A percentile compares a stretch with the other conserved stretches of the same genome.
These are phyloP conservation scores for Calameuta idolon DNA, from an alignment of 2,888 invertebrate genomes.

Conservation along the genomic window DNA sequence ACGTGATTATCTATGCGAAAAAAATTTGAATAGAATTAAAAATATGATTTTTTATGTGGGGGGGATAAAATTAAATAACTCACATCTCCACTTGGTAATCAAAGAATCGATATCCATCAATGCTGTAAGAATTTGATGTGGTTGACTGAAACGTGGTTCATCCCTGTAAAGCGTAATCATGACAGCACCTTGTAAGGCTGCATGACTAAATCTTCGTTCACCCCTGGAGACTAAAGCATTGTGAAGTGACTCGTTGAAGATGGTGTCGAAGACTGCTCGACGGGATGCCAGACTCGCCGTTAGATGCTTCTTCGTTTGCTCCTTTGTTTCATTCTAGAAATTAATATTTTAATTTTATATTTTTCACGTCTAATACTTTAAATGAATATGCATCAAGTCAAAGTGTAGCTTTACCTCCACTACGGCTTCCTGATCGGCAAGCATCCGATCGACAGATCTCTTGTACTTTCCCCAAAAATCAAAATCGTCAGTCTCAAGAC, in stretches of 20 bases:
- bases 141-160: slow-evolving; percentile 97
- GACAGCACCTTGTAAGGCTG: slow-evolving; percentile 95
- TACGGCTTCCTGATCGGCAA: slow-evolving; percentile 75
- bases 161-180: slow-evolving; percentile 98
- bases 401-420: slow-evolving; percentile 69
- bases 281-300: slow-evolving; percentile 82
- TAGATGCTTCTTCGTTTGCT: slow-evolving; percentile 75
- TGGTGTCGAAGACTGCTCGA: slow-evolving; percentile 87
- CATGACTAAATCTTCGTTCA: slow-evolving; percentile 89
- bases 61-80: slow-evolving; percentile 59
- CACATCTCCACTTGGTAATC: slow-evolving; percentile 99
- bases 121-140: slow-evolving; percentile 92
- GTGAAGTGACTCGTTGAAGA: slow-evolving; percentile 88
- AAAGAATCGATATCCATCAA: slow-evolving; percentile 98
- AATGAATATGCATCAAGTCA: not conserved
- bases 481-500: slow-evolving; percentile 81
- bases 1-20: slow-evolving; percentile 90
- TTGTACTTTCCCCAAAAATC: slow-evolving; percentile 96
- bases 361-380: not conserved
- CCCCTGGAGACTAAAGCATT: slow-evolving; percentile 86
- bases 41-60: not conserved
- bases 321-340: slow-evolving; percentile 72
- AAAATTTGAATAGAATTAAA: slow-evolving; percentile 11
- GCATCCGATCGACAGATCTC: slow-evolving; percentile 77
- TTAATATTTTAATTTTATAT: not conserved